Evolutionary conservation across 2,113 vertebrate species (phyloP), one percentile per base, ranked within the genome.

Genomic region (Cygnus buccinator): DNA sequence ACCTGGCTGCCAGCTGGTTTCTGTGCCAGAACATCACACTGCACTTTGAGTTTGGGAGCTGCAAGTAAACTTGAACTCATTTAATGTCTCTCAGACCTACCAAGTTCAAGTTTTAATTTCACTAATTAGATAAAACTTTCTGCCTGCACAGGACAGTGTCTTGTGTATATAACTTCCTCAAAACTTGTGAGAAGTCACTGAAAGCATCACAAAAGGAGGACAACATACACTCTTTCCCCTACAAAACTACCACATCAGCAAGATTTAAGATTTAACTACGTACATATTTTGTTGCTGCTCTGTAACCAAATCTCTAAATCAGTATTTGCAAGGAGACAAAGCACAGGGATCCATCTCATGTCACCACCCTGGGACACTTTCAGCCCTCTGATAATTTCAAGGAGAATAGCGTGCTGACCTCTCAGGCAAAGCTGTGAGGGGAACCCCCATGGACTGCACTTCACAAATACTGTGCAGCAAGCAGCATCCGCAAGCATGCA

Each of bases 11-110:
- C 22, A 25, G 50, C 50, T 13, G 23, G 50, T 96, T 96, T 88
- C 95, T 71, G 57, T 73, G 35, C 57, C 48, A 63, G 87, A 89
- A 84, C 86, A 92, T 46, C 84, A 81, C 89, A 84, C 90, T 89
- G 84, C 85, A 6, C 18, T 62, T 94, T 85, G 85, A 87, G 92
- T 93, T 84, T 84, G 73, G 46, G 52, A 95, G 77, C 89, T 96
- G 95, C 93, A 97, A 97, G 95, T 95, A 96, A 96, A 82, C 92
- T 68, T 68, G 73, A 96, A 96, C 95, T 95, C 92, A 86, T 89
- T 94, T 95, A 91, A 88, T 6, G 46, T 48, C 96, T 80, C 93
- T 82, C 66, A 39, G 90, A 85, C 50, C 68, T 33, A 87, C 52
- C 48, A 73, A 95, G 91, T 90, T 96, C 90, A 88, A 97, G 87